Conservation (phyloP, 2,888 invertebrate genomes). For the Eupithecia tripunctaria region DNA sequence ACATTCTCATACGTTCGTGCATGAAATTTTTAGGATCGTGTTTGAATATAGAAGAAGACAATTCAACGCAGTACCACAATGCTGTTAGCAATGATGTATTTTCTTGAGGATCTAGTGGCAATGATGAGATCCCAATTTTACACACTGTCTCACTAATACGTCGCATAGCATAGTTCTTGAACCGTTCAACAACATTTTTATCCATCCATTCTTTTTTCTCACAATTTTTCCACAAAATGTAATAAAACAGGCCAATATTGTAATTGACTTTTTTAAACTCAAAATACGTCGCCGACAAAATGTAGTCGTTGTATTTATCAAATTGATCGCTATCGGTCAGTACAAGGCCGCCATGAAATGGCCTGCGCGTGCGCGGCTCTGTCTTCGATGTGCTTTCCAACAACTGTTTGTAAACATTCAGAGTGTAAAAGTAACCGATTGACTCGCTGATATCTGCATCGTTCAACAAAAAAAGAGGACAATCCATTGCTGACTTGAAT, state of each 20-base stretch:
- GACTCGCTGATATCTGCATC: constrained; percentile 55
- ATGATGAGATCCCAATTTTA: constrained; percentile 55
- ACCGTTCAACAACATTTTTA: constrained; percentile 54
- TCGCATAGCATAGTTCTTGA: constrained; percentile 54
- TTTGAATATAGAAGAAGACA: constrained; percentile 57
- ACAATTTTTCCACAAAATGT: constrained; percentile 58
- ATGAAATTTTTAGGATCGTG: constrained; percentile 45
- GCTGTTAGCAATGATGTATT: constrained; percentile 51
- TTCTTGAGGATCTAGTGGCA: constrained; percentile 55
- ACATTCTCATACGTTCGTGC: constrained; percentile 55
- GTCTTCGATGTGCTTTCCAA: constrained; percentile 38
- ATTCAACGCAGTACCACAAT: constrained; percentile 59
- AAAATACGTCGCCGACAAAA: constrained; percentile 61
- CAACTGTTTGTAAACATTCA: constrained; percentile 58
- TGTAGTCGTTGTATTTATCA: constrained; percentile 61
- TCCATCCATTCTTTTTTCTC: constrained; percentile 64
- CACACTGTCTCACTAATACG: constrained; percentile 54
- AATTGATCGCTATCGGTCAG: constrained; percentile 53
- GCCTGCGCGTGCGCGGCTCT: constrained; percentile 58
- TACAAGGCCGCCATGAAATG: constrained; percentile 42
- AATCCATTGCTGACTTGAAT: constrained; percentile 55
- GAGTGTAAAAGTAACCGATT: constrained; percentile 60
- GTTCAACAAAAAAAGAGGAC: constrained; percentile 55
- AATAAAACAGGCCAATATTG: constrained; percentile 59
- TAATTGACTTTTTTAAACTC: constrained; percentile 54